Evolutionary conservation across 2,888 invertebrate species (phyloP).

Genomic region (Herminia tarsipennalis): DNA sequence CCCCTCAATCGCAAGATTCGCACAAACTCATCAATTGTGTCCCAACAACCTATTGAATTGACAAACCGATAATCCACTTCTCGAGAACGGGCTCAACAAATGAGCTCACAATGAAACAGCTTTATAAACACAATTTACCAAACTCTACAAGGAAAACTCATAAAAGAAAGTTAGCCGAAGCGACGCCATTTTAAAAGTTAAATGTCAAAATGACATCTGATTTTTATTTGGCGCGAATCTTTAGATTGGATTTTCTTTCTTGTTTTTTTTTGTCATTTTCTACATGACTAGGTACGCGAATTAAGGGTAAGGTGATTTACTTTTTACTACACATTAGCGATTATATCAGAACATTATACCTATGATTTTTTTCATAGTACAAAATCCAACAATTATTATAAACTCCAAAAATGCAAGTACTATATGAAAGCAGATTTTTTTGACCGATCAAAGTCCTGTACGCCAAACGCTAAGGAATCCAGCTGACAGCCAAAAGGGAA

Average conservation of each 20-base stretch:
- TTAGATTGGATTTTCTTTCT: slow-evolving; percentile 15
- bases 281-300: not conserved
- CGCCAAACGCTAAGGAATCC: too few relatives aligned
- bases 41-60: slow-evolving; percentile 30
- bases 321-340: too few relatives aligned
- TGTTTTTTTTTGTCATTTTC: not conserved
- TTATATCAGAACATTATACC: too few relatives aligned
- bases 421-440: too few relatives aligned
- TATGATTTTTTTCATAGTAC: too few relatives aligned
- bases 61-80: slow-evolving; percentile 45
- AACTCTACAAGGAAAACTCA: slow-evolving; percentile 39
- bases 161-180: slow-evolving; percentile 47
- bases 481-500: too few relatives aligned
- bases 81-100: slow-evolving; percentile 31
- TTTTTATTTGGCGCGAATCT: slow-evolving; percentile 19
- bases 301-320: too few relatives aligned
- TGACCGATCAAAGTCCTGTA: too few relatives aligned
- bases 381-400: too few relatives aligned
- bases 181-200: slow-evolving; percentile 47
- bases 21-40: slow-evolving; percentile 36
- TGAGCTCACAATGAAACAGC: slow-evolving; percentile 41
- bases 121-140: slow-evolving; percentile 49
- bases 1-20: slow-evolving; percentile 2
- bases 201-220: slow-evolving; percentile 36
- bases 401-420: too few relatives aligned